These are phyloP conservation scores for Chiloscyllium plagiosum DNA, from an alignment of 2,113 vertebrate species.

Conservation along the genomic window DNA sequence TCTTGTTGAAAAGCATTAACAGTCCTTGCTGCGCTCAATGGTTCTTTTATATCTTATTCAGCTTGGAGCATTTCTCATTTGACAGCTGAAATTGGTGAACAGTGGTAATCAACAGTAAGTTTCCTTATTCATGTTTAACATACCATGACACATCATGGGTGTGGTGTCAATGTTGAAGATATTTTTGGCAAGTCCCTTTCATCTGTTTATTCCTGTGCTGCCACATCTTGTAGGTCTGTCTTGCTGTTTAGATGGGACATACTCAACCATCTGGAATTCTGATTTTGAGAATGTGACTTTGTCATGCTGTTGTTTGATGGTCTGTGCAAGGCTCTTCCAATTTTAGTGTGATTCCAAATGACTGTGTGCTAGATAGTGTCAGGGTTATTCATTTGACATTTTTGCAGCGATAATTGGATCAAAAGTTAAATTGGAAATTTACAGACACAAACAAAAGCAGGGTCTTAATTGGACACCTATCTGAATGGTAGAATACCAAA, in stretches of 20 bases:
- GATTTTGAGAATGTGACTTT: not conserved
- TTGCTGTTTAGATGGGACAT: not conserved
- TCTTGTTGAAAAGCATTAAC: too few relatives aligned
- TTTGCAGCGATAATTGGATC: not conserved
- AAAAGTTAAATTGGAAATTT: not conserved
- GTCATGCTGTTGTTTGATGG: not conserved
- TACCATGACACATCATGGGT: not conserved
- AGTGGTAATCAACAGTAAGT: not conserved
- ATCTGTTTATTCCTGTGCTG: not conserved
- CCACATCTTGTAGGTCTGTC: not conserved
- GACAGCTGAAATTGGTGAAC: too few relatives aligned
- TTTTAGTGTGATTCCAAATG: not conserved
- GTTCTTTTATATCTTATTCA: too few relatives aligned
- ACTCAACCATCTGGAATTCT: too few relatives aligned
- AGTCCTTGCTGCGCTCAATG: too few relatives aligned
- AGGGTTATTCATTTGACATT: not conserved
- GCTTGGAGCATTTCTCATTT: too few relatives aligned
- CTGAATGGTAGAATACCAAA: not conserved
- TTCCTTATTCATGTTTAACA: not conserved
- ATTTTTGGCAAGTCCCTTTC: not conserved
- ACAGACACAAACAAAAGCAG: not conserved
- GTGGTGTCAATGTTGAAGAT: not conserved
- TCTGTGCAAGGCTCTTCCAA: not conserved
- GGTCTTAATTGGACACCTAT: not conserved
- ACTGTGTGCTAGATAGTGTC: not conserved